Conservation (phyloP, 92 coral and sea anemone genomes). For the Phymanthus crucifer region DNA sequence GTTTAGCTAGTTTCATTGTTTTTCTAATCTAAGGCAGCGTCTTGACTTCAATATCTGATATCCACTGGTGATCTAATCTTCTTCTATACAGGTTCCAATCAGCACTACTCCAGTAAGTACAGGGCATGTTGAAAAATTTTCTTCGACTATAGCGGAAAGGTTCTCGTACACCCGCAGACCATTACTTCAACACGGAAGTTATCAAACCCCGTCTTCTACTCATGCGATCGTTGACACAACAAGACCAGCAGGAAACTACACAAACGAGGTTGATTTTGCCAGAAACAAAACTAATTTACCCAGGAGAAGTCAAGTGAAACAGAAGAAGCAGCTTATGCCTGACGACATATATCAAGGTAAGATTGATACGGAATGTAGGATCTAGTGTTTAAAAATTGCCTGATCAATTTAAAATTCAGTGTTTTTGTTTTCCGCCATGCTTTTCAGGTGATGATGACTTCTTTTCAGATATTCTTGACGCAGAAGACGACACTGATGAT, state of each 20-base stretch:
- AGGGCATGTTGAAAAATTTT: conserved; percentile 10
- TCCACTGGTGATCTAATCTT: background rate
- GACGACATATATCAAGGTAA: conserved; percentile 5
- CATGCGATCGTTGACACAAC: background rate
- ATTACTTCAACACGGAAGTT: background rate
- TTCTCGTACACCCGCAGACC: conserved; percentile 48
- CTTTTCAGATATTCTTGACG: conserved; percentile 17
- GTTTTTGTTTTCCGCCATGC: too few relatives aligned
- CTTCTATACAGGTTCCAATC: conserved; percentile 25
- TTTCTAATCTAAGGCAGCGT: too few relatives aligned
- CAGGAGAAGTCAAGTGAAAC: background rate
- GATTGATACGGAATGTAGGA: background rate
- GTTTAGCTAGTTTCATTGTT: too few relatives aligned
- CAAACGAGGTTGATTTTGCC: too few relatives aligned
- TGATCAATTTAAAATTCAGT: too few relatives aligned
- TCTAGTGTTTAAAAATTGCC: too few relatives aligned
- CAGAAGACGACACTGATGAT: conserved; percentile 22
- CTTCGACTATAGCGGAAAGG: conserved; percentile 38
- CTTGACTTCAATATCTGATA: background rate
- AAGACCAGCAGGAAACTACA: background rate
- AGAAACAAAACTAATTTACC: background rate
- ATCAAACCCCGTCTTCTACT: background rate
- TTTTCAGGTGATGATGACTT: conserved; percentile 25
- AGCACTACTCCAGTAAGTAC: conserved; percentile 28
- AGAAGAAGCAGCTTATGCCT: background rate